A percentile compares a stretch with the other conserved stretches of the same genome.
Conservation (phyloP, 1,140 invertebrate species). For the Listronotus oregonensis region DNA sequence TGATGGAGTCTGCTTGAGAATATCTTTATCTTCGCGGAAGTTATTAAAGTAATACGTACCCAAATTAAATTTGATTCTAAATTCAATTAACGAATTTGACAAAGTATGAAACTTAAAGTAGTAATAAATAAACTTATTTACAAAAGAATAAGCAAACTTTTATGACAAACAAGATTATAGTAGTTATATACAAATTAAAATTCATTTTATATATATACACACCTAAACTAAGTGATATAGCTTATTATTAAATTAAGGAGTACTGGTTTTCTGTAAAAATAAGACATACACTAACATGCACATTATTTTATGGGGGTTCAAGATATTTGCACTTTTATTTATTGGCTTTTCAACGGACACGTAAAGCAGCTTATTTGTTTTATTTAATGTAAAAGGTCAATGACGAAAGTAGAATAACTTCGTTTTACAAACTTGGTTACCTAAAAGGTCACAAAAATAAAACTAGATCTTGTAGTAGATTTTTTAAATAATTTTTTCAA, state of each 20-base stretch:
- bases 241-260: conserved; percentile 22
- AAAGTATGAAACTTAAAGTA: conserved; percentile 18
- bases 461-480: too few species aligned
- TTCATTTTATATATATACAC: conserved; percentile 36
- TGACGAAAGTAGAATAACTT: too few species aligned
- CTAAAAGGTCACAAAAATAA: too few species aligned
- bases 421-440: too few species aligned
- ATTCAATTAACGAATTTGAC: conserved; percentile 1
- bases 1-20: too few species aligned
- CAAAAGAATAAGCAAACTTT: conserved; percentile 35
- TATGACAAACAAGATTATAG: conserved; percentile 17
- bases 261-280: conserved; percentile 32
- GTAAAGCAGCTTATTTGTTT: too few species aligned
- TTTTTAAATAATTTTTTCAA: too few species aligned
- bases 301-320: conserved; percentile 8
- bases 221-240: conserved; percentile 39
- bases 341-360: too few species aligned
- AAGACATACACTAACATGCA: conserved; percentile 37
- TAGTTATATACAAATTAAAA: conserved; percentile 42
- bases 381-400: too few species aligned
- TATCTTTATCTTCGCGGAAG: too few species aligned
- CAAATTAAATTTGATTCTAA: conserved; percentile 15
- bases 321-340: neutral
- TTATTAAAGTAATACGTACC: neutral
- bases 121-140: conserved; percentile 44